Evolutionary conservation across 2,797 vertebrate genomes (phyloP).

Genomic region (Diplodus puntazzo): DNA sequence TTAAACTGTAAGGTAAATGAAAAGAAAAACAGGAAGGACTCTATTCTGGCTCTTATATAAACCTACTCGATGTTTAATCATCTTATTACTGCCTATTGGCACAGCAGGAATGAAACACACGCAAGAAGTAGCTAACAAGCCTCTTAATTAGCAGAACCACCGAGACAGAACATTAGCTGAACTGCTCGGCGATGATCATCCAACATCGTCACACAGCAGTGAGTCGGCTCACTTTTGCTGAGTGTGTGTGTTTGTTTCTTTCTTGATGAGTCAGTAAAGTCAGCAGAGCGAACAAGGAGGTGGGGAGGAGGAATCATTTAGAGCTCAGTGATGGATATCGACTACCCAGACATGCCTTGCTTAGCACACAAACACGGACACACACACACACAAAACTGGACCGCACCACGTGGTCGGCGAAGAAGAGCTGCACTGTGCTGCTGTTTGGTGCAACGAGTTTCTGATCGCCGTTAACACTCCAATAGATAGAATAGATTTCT

Average conservation of each 20-base stretch:
- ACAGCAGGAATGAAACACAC: conserved; percentile 7
- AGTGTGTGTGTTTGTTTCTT: conserved; percentile 31
- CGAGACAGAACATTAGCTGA: conserved; percentile 36
- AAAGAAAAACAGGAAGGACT: background rate
- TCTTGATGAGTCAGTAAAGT: conserved; percentile 54
- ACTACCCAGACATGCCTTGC: conserved; percentile 15
- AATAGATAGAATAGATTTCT: background rate
- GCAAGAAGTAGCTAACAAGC: conserved; percentile 13
- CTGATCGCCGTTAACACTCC: background rate
- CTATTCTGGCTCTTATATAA: background rate
- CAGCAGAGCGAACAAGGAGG: conserved; percentile 44
- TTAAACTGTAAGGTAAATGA: background rate
- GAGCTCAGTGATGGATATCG: conserved; percentile 56
- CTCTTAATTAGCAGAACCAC: conserved; percentile 33
- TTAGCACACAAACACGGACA: conserved; percentile 8
- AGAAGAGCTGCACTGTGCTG: background rate
- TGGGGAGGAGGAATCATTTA: conserved; percentile 9
- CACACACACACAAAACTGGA: conserved; percentile 5
- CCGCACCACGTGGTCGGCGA: background rate
- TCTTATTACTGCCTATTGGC: conserved; percentile 14
- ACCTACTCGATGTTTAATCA: conserved; percentile 13
- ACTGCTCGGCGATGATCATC: conserved; percentile 8
- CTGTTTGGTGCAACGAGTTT: background rate
- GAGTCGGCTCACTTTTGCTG: conserved; percentile 45
- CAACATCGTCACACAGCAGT: conserved; percentile 11